Base-by-base conservation (phyloP, 1,140 invertebrate species). In the Aphaenogaster ashmeadi region DNA sequence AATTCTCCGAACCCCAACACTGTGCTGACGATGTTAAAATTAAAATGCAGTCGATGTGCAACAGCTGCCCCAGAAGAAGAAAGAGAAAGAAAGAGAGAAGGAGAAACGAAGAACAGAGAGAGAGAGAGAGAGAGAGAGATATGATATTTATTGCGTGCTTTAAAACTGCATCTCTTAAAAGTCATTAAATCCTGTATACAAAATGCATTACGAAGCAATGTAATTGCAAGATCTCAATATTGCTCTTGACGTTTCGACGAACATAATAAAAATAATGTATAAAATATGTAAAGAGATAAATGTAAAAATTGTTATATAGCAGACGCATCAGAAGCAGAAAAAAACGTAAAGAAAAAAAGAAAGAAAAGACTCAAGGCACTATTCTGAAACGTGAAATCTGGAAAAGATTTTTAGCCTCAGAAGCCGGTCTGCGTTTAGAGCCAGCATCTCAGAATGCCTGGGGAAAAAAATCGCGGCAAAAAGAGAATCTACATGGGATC, bases 31-130 rank as follows among this genome's bases (percentile, higher is more conserved):
- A 83, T 62, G 86, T 90, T 90, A 88, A 90, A 90, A 88, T 90
- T 90, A 90, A 90, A 90, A 90, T 90, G 88, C 86, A 78, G 85
- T 88, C 86, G 88, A 79, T 78, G 78, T 54, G 56, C 86, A 56
- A 77, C 69, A 78, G 72, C 52, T 79, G 62, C 54, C 27, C 58
- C 54, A 67, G 41, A 62, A 18, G 5, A 8, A 67, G 50, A 8
- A 27, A 44, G 47, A 50, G 13, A 21, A 13, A n/a, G n/a, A 18
- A 38, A 60, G 3, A 18, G 38, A 47, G 74, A 60, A 15, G 27
- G 9, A 58, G 38, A 33, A 3, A 38, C 33, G 21, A 8, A 54
- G 15, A 15, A 52, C 9, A 50, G 7, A 75, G 13, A 60, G 56
- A 36, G 7, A 38, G 15, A 50, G 7, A 58, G 13, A 74, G 54